Evolutionary conservation across 2,888 invertebrate species (phyloP).

Genomic region (Cantharis rustica): DNA sequence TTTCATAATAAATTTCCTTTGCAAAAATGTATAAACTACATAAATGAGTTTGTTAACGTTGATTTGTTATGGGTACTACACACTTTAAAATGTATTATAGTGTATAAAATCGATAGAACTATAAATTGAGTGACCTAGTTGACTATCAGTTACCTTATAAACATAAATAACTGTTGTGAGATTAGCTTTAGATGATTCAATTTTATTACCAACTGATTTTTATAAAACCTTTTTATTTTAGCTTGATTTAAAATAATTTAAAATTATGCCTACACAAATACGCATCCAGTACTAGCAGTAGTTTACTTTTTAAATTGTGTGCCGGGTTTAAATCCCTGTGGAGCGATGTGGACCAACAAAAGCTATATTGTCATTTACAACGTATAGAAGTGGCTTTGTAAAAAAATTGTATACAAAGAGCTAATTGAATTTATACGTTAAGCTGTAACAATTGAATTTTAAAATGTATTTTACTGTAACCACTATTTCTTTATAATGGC

Average conservation of each 20-base stretch:
- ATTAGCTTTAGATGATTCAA: background rate
- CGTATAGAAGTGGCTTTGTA: background rate
- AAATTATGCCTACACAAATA: background rate
- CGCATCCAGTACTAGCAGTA: background rate
- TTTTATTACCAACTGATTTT: background rate
- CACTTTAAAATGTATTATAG: background rate
- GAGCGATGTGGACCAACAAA: background rate
- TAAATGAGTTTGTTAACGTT: background rate
- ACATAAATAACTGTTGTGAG: background rate
- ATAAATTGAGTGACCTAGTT: slow-evolving; percentile 1
- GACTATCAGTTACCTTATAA: background rate
- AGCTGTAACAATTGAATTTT: background rate
- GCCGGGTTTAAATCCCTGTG: background rate
- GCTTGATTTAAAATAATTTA: background rate
- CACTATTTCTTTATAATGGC: background rate
- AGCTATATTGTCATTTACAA: background rate
- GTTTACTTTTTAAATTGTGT: background rate
- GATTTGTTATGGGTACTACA: background rate
- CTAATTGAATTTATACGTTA: background rate
- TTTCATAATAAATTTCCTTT: background rate
- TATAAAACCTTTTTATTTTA: background rate
- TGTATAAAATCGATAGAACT: background rate
- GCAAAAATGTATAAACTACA: background rate
- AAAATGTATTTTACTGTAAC: background rate
- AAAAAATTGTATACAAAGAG: background rate